Evolutionary conservation across 2,888 invertebrate species (phyloP).

Genomic region (Drosophila pegasa): DNA sequence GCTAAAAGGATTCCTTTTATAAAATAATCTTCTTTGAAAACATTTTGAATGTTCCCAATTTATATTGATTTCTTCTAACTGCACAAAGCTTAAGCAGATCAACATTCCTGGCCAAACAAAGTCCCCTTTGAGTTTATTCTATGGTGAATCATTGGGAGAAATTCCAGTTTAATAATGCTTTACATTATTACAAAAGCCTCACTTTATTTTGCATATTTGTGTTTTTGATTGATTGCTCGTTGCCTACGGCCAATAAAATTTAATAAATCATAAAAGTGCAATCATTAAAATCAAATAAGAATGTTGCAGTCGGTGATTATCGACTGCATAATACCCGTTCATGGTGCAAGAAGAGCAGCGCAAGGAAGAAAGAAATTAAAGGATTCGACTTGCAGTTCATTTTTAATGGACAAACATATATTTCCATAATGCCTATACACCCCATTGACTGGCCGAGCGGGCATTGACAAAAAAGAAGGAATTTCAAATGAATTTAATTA

Average conservation of each 20-base stretch:
- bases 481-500: constrained; percentile 12
- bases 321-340: not conserved
- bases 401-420: too few species aligned
- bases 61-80: not conserved
- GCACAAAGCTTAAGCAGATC: not conserved
- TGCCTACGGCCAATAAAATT: constrained; percentile 4
- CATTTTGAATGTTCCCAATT: too few species aligned
- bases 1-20: too few species aligned
- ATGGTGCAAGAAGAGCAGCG: too few species aligned
- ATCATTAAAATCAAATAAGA: constrained; percentile 3
- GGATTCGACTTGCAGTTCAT: not conserved
- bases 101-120: not conserved
- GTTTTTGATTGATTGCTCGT: constrained; percentile 21
- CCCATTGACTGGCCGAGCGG: not conserved
- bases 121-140: not conserved
- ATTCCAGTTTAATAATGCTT: not conserved
- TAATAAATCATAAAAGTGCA: constrained; percentile 5
- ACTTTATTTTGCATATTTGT: constrained; percentile 2
- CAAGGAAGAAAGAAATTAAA: not conserved
- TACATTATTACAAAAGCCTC: not conserved
- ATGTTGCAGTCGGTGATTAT: not conserved
- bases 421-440: too few species aligned
- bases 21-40: too few species aligned
- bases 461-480: not conserved
- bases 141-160: not conserved